A percentile compares a stretch with the other conserved stretches of the same genome.
Evolutionary conservation across 2,888 invertebrate species (phyloP).

Genomic region (Drosophila basisetae): DNA sequence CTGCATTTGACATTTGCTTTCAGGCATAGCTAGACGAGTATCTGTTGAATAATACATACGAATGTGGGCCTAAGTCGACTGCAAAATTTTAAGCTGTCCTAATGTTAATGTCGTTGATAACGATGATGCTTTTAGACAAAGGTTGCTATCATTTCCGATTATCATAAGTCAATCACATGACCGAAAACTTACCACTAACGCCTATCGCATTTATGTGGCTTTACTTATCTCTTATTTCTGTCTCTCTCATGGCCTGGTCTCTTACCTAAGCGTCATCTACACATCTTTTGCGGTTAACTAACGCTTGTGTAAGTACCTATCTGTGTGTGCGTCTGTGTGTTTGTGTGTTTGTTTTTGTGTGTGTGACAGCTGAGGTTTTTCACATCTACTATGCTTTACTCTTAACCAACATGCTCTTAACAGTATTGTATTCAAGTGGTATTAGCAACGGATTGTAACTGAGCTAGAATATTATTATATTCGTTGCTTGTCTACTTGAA

Average conservation of each 20-base stretch:
- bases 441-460: slow-evolving; percentile 28
- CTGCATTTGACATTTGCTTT: slow-evolving; percentile 38
- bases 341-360: slow-evolving; percentile 3
- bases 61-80: background rate
- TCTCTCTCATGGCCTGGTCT: slow-evolving; percentile 33
- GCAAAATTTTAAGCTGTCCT: slow-evolving; percentile 9
- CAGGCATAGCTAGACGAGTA: slow-evolving; percentile 4
- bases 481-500: background rate
- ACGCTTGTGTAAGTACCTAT: slow-evolving; percentile 29
- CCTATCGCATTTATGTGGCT: slow-evolving; percentile 23
- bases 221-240: slow-evolving; percentile 6
- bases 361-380: slow-evolving; percentile 25
- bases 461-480: slow-evolving; percentile 14
- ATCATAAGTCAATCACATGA: slow-evolving; percentile 61
- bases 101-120: slow-evolving; percentile 28
- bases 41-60: slow-evolving; percentile 5
- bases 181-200: slow-evolving; percentile 49
- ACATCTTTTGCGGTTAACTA: slow-evolving; percentile 64
- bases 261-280: slow-evolving; percentile 65
- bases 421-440: slow-evolving; percentile 32
- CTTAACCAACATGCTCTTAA: slow-evolving; percentile 11
- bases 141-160: slow-evolving; percentile 40
- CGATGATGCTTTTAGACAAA: slow-evolving; percentile 15
- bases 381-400: slow-evolving; percentile 12
- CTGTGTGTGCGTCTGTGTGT: background rate